Percentiles rank a stretch among this genome's conserved stretches.
phyloP scores from a whole-genome alignment of 2,888 invertebrate species.

The Drosophila meridiana region DNA sequence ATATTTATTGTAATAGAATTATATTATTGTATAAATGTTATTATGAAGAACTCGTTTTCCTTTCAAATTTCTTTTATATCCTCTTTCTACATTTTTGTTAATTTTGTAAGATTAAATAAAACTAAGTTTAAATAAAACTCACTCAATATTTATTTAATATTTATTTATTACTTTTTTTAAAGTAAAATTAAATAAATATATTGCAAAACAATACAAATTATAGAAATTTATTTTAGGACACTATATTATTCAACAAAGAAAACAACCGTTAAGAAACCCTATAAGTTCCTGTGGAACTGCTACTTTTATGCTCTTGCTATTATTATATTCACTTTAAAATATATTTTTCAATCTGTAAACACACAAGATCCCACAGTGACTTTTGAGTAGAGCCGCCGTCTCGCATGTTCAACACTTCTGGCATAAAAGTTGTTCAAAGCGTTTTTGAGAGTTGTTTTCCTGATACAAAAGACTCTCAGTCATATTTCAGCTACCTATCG shows the following conservation, averaged over 20 bases:
- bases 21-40: too few species aligned
- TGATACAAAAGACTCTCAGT: conserved; percentile 17
- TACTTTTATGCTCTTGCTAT: neutral
- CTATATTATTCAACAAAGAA: neutral
- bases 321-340: too few species aligned
- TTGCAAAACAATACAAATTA: neutral
- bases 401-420: neutral
- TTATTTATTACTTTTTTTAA: neutral
- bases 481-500: conserved; percentile 47
- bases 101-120: too few species aligned
- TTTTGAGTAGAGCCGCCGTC: neutral
- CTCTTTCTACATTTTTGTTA: too few species aligned
- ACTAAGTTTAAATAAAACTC: neutral
- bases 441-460: conserved; percentile 7
- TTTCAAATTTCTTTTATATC: too few species aligned
- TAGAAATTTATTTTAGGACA: neutral
- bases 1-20: too few species aligned
- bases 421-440: neutral
- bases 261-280: too few species aligned
- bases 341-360: too few species aligned
- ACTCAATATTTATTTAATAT: neutral
- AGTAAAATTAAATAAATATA: too few species aligned
- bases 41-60: too few species aligned
- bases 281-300: too few species aligned
- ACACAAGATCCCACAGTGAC: neutral